A percentile compares a stretch with the other conserved stretches of the same genome.
These are phyloP conservation scores for Dasyprocta punctata DNA, from an alignment of 2,113 vertebrate species.

Conservation along the genomic window DNA sequence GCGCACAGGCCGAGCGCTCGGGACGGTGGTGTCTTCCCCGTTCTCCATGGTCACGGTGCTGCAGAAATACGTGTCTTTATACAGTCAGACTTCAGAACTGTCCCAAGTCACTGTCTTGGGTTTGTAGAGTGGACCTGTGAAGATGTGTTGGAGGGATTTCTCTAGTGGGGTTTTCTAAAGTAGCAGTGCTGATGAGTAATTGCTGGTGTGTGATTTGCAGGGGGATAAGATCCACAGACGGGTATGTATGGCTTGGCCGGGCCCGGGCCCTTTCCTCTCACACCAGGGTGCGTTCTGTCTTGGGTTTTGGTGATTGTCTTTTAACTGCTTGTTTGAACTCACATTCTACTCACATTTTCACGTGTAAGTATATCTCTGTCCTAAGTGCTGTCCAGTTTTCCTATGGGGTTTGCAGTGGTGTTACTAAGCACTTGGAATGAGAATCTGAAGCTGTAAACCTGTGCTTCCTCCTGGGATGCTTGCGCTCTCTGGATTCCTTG, in stretches of 20 bases:
- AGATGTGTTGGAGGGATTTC: constrained; percentile 30
- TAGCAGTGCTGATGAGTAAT: constrained; percentile 80
- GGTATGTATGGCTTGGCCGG: constrained; percentile 92
- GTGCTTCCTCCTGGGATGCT: constrained; percentile 70
- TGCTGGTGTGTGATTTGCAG: constrained; percentile 95
- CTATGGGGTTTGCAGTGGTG: constrained; percentile 58
- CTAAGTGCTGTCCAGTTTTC: constrained; percentile 65
- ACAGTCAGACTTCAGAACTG: background rate
- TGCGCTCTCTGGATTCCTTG: constrained; percentile 60
- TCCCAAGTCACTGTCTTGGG: background rate
- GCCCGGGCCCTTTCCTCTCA: constrained; percentile 85
- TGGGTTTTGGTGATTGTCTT: constrained; percentile 83
- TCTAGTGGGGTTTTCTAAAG: constrained; percentile 43
- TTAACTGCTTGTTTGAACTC: constrained; percentile 88
- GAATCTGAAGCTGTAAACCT: constrained; percentile 68
- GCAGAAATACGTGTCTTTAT: background rate
- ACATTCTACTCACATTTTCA: constrained; percentile 84
- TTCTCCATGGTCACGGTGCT: background rate
- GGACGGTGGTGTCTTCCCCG: background rate
- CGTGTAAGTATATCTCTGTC: constrained; percentile 71
- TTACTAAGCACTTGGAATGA: constrained; percentile 70
- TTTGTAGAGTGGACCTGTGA: background rate
- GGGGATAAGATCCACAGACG: constrained; percentile 99
- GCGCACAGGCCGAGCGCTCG: background rate
- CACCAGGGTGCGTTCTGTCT: constrained; percentile 84